Percentiles rank a stretch among this genome's conserved stretches.
Evolutionary conservation across 2,888 invertebrate genomes (phyloP).

Genomic region (Psylliodes chrysocephalus): DNA sequence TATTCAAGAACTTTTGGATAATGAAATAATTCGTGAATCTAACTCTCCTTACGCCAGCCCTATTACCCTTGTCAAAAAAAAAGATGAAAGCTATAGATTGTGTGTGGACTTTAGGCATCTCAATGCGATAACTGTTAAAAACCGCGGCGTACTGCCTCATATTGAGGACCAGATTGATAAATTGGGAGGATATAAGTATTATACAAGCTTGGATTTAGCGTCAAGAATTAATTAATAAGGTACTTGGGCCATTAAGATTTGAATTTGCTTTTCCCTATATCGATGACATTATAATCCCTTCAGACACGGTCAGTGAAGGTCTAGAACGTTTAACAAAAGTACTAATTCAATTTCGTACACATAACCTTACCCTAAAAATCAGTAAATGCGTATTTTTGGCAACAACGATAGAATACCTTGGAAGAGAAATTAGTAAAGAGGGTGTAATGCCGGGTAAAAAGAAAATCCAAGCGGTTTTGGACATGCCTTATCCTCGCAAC

Average conservation of each 20-base stretch:
- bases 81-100: conserved; percentile 32
- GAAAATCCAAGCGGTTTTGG: conserved; percentile 39
- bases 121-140: conserved; percentile 34
- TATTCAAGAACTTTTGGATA: conserved; percentile 36
- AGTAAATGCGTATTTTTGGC: conserved; percentile 43
- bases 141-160: conserved; percentile 32
- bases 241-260: conserved; percentile 39
- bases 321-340: conserved; percentile 33
- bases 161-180: conserved; percentile 40
- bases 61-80: conserved; percentile 36
- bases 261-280: conserved; percentile 36
- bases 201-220: conserved; percentile 48
- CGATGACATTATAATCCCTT: conserved; percentile 43
- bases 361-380: conserved; percentile 42
- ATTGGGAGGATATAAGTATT: conserved; percentile 41
- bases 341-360: conserved; percentile 25
- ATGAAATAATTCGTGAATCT: conserved; percentile 35
- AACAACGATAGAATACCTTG: conserved; percentile 39
- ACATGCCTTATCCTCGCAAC: conserved; percentile 35
- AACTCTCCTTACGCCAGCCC: conserved; percentile 41
- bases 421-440: conserved; percentile 40
- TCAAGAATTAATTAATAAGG: conserved; percentile 49
- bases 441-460: conserved; percentile 39
- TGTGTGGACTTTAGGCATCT: conserved; percentile 39
- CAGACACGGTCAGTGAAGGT: conserved; percentile 31